These are phyloP conservation scores for Drosophila stalkeri DNA, from an alignment of 2,888 invertebrate genomes.

Conservation along the genomic window DNA sequence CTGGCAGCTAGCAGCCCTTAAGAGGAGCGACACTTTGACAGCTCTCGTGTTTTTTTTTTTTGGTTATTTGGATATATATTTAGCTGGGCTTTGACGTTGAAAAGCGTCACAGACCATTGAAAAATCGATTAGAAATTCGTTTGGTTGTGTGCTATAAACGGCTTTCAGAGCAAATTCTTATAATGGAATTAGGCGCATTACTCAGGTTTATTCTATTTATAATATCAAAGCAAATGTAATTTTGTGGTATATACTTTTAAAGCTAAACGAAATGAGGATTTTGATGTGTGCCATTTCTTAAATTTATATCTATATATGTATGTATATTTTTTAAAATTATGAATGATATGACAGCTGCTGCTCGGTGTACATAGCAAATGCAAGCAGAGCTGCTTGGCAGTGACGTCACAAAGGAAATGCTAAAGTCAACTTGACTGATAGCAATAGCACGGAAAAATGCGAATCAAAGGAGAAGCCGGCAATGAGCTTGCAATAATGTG, in stretches of 20 bases:
- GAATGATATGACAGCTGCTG: conserved; percentile 29
- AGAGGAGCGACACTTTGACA: conserved; percentile 56
- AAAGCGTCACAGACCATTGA: conserved; percentile 28
- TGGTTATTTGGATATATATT: not conserved
- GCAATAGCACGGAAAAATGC: conserved; percentile 13
- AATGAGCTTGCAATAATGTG: conserved; percentile 81
- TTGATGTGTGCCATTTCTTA: not conserved
- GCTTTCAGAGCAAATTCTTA: conserved; percentile 5
- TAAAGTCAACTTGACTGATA: conserved; percentile 64
- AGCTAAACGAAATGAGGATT: not conserved
- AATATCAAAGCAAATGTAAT: conserved; percentile 10
- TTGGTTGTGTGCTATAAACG: conserved; percentile 20
- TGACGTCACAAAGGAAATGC: conserved; percentile 49
- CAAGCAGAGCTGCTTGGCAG: conserved; percentile 20
- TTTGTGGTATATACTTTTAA: not conserved
- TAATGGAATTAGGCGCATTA: conserved; percentile 10
- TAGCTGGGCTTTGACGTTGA: conserved; percentile 21
- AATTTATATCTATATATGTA: too few species aligned
- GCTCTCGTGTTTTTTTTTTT: conserved; percentile 2
- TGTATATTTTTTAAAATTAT: conserved; percentile 2
- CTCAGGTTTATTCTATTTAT: conserved; percentile 9
- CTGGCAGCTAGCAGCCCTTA: conserved; percentile 25
- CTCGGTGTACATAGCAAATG: conserved; percentile 14
- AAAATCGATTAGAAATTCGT: conserved; percentile 51
- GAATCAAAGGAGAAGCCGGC: conserved; percentile 56